phyloP scores from a whole-genome alignment of 1,140 invertebrate genomes.

The Palaemon carinicauda region DNA sequence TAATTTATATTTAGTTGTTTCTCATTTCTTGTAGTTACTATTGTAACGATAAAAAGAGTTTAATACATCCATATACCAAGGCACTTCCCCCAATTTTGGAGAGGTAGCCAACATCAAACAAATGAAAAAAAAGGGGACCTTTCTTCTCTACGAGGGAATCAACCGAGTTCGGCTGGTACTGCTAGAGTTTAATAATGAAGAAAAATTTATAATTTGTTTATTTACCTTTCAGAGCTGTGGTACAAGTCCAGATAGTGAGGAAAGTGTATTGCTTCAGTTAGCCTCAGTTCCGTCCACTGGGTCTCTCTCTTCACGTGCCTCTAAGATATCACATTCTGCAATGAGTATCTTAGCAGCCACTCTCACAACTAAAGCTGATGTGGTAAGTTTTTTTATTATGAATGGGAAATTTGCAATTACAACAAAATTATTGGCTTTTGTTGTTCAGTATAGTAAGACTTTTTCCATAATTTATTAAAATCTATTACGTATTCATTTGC shows the following conservation, averaged over 20 bases:
- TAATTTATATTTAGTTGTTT: no score
- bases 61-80: no score
- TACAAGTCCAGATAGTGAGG: constrained; percentile 56
- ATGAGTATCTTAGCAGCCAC: constrained; percentile 56
- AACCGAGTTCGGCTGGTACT: no score
- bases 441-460: no score
- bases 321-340: constrained; percentile 60
- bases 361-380: constrained; percentile 52
- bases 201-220: neutral
- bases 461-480: neutral
- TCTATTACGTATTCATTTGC: no score
- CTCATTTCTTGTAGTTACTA: no score
- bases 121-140: no score
- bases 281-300: constrained; percentile 55
- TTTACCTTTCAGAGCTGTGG: constrained; percentile 64
- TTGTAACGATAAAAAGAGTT: no score
- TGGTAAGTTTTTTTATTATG: neutral
- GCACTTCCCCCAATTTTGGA: no score
- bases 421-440: neutral
- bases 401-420: no score
- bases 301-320: constrained; percentile 46
- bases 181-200: neutral
- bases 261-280: constrained; percentile 57
- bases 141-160: no score
- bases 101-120: no score